Evolutionary conservation across 1,140 invertebrate genomes (phyloP).

Genomic region (Pemphigus obesinymphae): DNA sequence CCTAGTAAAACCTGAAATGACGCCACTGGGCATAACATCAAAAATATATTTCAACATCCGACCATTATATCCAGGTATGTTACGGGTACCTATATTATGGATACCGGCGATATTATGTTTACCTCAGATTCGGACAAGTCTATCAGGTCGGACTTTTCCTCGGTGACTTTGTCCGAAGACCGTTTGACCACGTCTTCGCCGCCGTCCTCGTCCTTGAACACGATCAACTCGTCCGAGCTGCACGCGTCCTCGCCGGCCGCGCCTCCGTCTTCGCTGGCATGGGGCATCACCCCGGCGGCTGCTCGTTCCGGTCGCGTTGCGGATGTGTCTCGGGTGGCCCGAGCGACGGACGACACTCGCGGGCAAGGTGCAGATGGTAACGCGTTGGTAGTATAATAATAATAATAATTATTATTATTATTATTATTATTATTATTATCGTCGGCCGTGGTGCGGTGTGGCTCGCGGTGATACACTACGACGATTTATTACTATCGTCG

Average conservation of each 20-base stretch:
- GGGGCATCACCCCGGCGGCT: constrained; percentile 25
- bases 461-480: no score
- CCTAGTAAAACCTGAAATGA: no score
- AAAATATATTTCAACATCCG: no score
- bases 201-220: constrained; percentile 38
- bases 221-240: constrained; percentile 39
- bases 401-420: background rate
- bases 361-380: no score
- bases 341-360: background rate
- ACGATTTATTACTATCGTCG: background rate
- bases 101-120: background rate
- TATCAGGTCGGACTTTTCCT: constrained; percentile 36
- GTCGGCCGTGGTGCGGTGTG: no score
- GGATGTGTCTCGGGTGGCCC: background rate
- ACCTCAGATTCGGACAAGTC: constrained; percentile 34
- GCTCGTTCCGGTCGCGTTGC: background rate
- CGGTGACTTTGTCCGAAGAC: constrained; percentile 35
- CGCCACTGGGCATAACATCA: no score
- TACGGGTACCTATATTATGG: no score
- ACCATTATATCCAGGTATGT: background rate
- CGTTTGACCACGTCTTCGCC: constrained; percentile 35
- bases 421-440: background rate
- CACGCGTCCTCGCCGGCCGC: constrained; percentile 39
- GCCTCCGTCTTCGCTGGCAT: constrained; percentile 37
- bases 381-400: no score